Evolutionary conservation across 2,797 vertebrate species (phyloP).

Genomic region (Sebastes nivosus): DNA sequence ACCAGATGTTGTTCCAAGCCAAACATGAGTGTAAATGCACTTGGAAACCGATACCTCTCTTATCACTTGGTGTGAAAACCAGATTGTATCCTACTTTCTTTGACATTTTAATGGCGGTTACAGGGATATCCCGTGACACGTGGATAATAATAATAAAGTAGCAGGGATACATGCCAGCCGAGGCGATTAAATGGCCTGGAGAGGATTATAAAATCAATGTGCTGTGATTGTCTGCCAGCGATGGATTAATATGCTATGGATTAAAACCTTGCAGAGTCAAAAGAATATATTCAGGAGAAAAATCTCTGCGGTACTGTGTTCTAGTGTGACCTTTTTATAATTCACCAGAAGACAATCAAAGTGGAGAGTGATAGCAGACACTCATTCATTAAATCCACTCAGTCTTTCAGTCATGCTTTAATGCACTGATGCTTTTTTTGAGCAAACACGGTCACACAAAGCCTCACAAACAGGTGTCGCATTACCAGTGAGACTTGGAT

Average conservation of each 20-base stretch:
- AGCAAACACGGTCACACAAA: neutral
- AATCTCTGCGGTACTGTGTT: neutral
- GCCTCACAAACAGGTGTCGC: neutral
- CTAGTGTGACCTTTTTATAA: neutral
- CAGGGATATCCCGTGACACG: conserved; percentile 21
- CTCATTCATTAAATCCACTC: conserved; percentile 15
- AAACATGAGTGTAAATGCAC: neutral
- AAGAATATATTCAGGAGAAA: conserved; percentile 3
- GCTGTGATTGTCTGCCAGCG: conserved; percentile 58
- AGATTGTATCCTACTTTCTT: neutral
- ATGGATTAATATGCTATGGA: conserved; percentile 27
- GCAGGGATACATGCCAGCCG: conserved; percentile 16
- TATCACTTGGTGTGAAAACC: neutral
- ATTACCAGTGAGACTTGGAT: neutral
- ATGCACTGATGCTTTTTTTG: neutral
- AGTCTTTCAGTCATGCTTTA: conserved; percentile 17
- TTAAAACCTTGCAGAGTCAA: neutral
- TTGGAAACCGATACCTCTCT: neutral
- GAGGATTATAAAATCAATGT: conserved; percentile 65
- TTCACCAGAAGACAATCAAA: neutral
- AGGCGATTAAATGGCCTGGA: conserved; percentile 53
- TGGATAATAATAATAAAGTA: conserved; percentile 10
- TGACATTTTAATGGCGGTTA: neutral
- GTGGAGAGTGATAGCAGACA: neutral
- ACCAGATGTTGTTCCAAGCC: neutral